These are phyloP conservation scores for Meghimatium bilineatum DNA, from an alignment of 2,888 invertebrate species.

Conservation along the genomic window DNA sequence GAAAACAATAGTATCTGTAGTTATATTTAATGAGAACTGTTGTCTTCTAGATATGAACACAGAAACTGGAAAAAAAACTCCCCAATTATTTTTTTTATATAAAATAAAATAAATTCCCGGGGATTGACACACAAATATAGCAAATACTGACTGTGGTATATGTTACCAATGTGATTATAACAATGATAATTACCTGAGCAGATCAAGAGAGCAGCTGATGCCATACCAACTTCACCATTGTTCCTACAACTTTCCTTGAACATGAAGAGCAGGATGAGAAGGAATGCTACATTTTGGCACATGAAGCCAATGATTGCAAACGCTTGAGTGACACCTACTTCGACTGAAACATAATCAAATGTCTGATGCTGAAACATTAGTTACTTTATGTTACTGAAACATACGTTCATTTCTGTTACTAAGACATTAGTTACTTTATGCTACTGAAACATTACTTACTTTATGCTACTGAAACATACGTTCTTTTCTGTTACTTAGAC, in stretches of 20 bases:
- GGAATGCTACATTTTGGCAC: conserved; percentile 47
- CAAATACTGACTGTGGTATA: no score
- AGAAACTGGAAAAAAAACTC: no score
- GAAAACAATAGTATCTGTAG: no score
- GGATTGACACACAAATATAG: no score
- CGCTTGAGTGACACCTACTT: conserved; percentile 1
- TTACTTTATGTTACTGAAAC: background rate
- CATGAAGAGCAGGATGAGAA: conserved; percentile 48
- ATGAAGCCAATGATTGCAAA: conserved; percentile 49
- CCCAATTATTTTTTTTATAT: no score
- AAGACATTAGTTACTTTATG: background rate
- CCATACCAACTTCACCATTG: conserved; percentile 46
- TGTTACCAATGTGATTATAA: no score
- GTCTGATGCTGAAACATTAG: background rate
- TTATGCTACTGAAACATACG: background rate
- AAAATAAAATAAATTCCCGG: no score
- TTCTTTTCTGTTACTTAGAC: background rate
- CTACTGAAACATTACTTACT: background rate
- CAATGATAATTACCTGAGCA: conserved; percentile 1
- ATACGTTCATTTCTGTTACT: background rate
- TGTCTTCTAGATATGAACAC: no score
- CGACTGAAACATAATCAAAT: background rate
- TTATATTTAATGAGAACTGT: no score
- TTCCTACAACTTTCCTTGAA: conserved; percentile 44
- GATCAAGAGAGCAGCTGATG: conserved; percentile 14